Evolutionary conservation across 2,888 invertebrate genomes (phyloP).

Genomic region (Neoaliturus tenellus): DNA sequence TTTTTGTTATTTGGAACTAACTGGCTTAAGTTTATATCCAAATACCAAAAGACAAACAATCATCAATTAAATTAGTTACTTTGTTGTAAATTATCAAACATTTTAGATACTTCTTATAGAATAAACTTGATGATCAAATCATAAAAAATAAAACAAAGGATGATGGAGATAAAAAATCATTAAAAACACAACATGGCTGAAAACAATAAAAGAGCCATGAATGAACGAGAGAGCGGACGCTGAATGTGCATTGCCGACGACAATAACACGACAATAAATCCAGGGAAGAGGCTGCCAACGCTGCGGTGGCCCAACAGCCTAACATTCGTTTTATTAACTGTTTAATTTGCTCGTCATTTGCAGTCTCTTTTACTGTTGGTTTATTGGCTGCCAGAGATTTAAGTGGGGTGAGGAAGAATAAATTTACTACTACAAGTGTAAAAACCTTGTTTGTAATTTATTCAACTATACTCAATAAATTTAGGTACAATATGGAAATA

Average conservation of each 20-base stretch:
- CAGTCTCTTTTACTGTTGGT: neutral
- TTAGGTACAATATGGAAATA: too few species aligned
- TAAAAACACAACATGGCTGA: neutral
- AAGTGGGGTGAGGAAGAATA: too few species aligned
- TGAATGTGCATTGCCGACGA: constrained; percentile 1
- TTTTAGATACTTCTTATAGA: too few species aligned
- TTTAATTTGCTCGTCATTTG: neutral
- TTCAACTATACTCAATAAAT: too few species aligned
- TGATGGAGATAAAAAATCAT: neutral
- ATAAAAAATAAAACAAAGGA: neutral
- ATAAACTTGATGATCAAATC: too few species aligned
- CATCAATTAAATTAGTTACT: too few species aligned
- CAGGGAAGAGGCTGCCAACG: neutral
- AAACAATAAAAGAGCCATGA: neutral
- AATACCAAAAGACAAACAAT: too few species aligned
- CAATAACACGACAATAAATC: constrained; percentile 19
- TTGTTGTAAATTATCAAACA: too few species aligned
- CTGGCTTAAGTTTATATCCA: too few species aligned
- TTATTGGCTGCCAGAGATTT: neutral
- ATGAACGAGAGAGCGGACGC: neutral
- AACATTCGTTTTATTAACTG: constrained; percentile 7
- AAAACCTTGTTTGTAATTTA: too few species aligned
- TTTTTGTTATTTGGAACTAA: too few species aligned
- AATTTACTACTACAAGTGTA: too few species aligned
- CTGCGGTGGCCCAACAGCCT: neutral